Evolutionary conservation across 2,113 vertebrate species (phyloP).

Genomic region (Nesogale talazaci): DNA sequence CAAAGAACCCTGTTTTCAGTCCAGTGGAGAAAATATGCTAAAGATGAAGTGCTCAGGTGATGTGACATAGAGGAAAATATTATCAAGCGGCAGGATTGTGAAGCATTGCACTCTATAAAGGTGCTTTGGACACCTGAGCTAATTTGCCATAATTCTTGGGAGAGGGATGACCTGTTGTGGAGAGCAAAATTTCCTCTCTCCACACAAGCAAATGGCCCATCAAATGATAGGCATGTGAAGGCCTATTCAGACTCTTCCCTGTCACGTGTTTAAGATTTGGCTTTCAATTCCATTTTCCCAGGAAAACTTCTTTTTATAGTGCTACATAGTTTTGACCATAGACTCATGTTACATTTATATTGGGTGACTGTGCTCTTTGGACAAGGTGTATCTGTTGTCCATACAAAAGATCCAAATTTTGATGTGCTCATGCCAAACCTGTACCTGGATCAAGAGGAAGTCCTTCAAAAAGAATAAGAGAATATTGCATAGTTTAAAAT

Average conservation of each 20-base stretch:
- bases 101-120: background rate
- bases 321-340: background rate
- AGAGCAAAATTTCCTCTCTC: background rate
- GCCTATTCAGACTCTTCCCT: background rate
- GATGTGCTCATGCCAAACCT: too few relatives aligned
- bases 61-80: background rate
- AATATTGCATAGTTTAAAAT: too few relatives aligned
- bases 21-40: background rate
- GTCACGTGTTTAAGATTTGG: background rate
- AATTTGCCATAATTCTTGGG: background rate
- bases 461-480: too few relatives aligned
- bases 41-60: background rate
- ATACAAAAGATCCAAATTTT: too few relatives aligned
- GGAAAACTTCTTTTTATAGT: background rate
- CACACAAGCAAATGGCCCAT: background rate
- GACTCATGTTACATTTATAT: slow-evolving; percentile 10
- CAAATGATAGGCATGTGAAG: background rate
- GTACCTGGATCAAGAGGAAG: too few relatives aligned
- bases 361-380: background rate
- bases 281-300: slow-evolving; percentile 13
- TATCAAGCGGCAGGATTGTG: background rate
- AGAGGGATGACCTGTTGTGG: background rate
- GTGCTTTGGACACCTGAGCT: background rate
- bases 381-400: background rate
- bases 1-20: background rate